Conservation (phyloP, 1,140 invertebrate genomes). For the Pseudomyrmex pallidus region DNA sequence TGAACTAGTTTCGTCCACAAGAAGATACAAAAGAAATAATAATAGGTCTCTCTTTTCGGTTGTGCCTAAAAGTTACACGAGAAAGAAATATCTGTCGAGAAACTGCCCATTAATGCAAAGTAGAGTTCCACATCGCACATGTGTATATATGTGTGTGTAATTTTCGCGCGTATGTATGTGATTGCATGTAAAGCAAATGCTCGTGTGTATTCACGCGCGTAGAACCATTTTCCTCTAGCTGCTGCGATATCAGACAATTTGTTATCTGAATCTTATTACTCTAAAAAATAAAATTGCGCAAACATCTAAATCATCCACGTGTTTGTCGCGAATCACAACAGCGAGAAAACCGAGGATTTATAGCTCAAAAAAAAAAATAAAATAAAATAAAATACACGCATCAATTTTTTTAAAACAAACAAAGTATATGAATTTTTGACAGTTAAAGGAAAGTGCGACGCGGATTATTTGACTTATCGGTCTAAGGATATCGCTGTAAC, state of each 20-base stretch:
- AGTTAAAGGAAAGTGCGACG: conserved; percentile 37
- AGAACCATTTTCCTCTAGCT: conserved; percentile 35
- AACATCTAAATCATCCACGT: background rate
- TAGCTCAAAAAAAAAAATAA: background rate
- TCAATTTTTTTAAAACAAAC: too few species aligned
- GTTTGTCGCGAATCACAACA: background rate
- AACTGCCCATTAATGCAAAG: background rate
- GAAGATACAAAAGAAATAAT: background rate
- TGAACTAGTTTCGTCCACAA: background rate
- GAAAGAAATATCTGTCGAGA: conserved; percentile 1
- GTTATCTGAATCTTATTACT: background rate
- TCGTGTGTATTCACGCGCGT: conserved; percentile 16
- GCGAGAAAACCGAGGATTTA: background rate
- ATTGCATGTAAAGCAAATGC: conserved; percentile 5
- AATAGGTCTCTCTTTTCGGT: background rate
- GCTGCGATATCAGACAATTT: background rate
- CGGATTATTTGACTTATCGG: conserved; percentile 37
- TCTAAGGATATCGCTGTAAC: conserved; percentile 40
- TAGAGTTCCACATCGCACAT: conserved; percentile 16
- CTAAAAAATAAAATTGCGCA: background rate
- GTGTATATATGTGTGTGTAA: conserved; percentile 36
- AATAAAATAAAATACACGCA: background rate
- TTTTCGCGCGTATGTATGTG: conserved; percentile 12
- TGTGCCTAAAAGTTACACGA: background rate
- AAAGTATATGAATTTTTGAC: background rate